Evolutionary conservation across 2,888 invertebrate genomes (phyloP), one percentile per base, ranked within the genome.

Genomic region (Apoda limacodes): DNA sequence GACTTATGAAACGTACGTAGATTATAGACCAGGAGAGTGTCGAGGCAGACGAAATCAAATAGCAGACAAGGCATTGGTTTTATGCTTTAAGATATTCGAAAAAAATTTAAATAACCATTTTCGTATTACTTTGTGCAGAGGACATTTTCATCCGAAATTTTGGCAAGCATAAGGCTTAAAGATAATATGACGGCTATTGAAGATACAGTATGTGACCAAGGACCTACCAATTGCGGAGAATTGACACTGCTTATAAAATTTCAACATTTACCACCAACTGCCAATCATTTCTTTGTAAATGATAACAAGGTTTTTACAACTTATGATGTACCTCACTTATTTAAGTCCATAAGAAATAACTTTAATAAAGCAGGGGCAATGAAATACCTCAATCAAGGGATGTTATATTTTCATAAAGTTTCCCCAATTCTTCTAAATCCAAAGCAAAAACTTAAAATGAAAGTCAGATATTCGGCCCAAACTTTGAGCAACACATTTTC

Each of bases 161-260:
- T 17, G 7, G 5, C 17, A 17, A 17, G 17, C 7, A n/a, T n/a
- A 17, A 5, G 1, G 7, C 20, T 17, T 7, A 17, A 17, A 17
- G 17, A 17, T 6, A 17, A 6, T 17, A 17, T 7, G n/a, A 22
- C 2, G 2, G 23, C 22, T 6, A 28, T 37, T n/a, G 9, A 9
- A 10, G 22, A 13, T 10, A 22, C 15, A 9, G 34, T 41, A 4
- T 45, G 45, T 27, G 42, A 46, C 13, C 42, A 43, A 19, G 46
- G 42, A 3, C 35, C 45, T 12, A 42, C 34, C 13, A 44, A 40
- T 10, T 26, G 35, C 9, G 39, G 34, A 4, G 31, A 24, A 3
- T 4, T 39, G 9, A 35, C 29, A 6, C 17, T 17, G 7, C 17
- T 17, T 7, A 17, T 6, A 17, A 17, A 17, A 7, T 17, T 17